phyloP scores from a whole-genome alignment of 2,797 vertebrate species.

The Lerista edwardsae region DNA sequence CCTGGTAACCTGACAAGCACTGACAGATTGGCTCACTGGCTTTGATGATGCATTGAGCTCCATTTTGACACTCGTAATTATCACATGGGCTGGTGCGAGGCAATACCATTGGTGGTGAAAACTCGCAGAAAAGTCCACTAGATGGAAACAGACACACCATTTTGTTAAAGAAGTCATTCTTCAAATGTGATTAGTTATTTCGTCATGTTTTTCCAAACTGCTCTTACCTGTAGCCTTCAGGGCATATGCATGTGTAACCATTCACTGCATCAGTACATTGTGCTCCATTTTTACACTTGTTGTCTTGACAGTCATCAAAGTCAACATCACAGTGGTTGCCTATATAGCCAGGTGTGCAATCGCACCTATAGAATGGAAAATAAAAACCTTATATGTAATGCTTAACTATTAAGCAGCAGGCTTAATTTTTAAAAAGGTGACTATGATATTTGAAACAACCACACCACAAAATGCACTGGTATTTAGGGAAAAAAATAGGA shows the following conservation, averaged over 20 bases:
- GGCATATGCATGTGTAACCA: constrained; percentile 93
- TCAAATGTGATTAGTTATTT: not conserved
- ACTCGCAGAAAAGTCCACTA: constrained; percentile 95
- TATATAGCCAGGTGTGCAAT: constrained; percentile 92
- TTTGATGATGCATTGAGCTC: constrained; percentile 90
- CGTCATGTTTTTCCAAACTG: not conserved
- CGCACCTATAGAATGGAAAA: constrained; percentile 83
- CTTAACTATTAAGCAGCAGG: not conserved
- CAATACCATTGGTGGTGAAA: constrained; percentile 94
- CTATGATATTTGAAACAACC: not conserved
- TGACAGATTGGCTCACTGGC: constrained; percentile 90
- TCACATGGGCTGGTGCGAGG: constrained; percentile 97
- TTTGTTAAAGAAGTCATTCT: not conserved
- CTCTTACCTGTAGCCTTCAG: constrained; percentile 91
- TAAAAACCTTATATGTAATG: not conserved
- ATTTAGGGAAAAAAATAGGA: too few relatives aligned
- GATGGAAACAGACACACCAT: constrained; percentile 38
- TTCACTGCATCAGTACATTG: constrained; percentile 93
- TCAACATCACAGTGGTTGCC: constrained; percentile 93
- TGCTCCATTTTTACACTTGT: constrained; percentile 94
- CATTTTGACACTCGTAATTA: constrained; percentile 93
- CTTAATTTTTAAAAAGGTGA: not conserved
- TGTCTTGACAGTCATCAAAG: constrained; percentile 93
- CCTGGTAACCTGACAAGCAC: constrained; percentile 93
- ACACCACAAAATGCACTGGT: not conserved